These are phyloP conservation scores for Phortica okadai DNA, from an alignment of 2,888 invertebrate genomes.

Conservation along the genomic window DNA sequence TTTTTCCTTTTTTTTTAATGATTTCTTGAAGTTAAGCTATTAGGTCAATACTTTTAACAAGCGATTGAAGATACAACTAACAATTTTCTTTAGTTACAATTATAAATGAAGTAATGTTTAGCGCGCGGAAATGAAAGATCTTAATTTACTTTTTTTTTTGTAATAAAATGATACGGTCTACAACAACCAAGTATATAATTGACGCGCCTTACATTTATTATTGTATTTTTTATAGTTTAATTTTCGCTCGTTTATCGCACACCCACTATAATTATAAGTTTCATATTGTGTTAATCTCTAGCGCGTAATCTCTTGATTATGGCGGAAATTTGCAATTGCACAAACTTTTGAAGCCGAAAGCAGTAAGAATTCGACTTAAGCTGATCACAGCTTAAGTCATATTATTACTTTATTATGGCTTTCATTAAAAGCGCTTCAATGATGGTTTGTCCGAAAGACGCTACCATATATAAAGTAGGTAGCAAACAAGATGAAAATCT, in stretches of 20 bases:
- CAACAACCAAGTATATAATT: too few relatives aligned
- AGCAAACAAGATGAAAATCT: neutral
- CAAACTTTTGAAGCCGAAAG: neutral
- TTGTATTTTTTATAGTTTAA: neutral
- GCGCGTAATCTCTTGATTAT: conserved; percentile 22
- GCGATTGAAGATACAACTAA: too few relatives aligned
- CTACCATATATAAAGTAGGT: conserved; percentile 1
- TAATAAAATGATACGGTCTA: too few relatives aligned
- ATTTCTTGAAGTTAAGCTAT: too few relatives aligned
- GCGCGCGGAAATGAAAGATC: too few relatives aligned
- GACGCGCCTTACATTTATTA: neutral
- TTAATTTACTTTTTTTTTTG: too few relatives aligned
- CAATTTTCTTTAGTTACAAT: too few relatives aligned
- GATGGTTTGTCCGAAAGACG: neutral
- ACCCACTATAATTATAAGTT: conserved; percentile 1
- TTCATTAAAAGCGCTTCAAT: neutral
- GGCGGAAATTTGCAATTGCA: conserved; percentile 22
- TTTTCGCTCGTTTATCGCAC: conserved; percentile 6
- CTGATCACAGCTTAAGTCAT: conserved; percentile 1
- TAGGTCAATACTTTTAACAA: too few relatives aligned
- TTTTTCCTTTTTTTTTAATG: neutral
- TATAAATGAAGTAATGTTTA: too few relatives aligned
- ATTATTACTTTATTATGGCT: conserved; percentile 16
- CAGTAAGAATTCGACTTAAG: neutral
- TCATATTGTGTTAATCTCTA: neutral